Evolutionary conservation across 2,888 invertebrate species (phyloP).

Genomic region (Rosalia funebris): DNA sequence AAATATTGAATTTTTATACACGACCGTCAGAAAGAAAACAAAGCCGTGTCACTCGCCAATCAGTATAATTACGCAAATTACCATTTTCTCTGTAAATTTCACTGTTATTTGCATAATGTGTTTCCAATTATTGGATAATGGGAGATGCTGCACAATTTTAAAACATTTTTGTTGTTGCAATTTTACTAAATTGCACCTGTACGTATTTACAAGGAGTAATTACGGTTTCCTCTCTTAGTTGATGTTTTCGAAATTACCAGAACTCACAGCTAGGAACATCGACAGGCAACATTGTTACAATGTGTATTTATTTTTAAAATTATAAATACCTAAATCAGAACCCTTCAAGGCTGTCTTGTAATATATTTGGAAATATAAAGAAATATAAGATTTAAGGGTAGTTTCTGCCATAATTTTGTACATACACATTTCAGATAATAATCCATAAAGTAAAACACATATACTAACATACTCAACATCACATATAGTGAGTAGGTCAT

Average conservation of each 20-base stretch:
- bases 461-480: too few species aligned
- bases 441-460: too few species aligned
- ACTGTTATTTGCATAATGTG: slow-evolving; percentile 45
- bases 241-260: background rate
- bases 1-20: slow-evolving; percentile 13
- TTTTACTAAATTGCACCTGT: slow-evolving; percentile 28
- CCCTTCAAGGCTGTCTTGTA: too few species aligned
- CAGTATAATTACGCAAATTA: slow-evolving; percentile 41
- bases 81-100: slow-evolving; percentile 34
- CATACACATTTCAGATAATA: too few species aligned
- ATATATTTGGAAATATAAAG: too few species aligned
- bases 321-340: too few species aligned
- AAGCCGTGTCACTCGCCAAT: slow-evolving; percentile 41
- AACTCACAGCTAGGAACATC: slow-evolving; percentile 7
- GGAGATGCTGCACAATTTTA: slow-evolving; percentile 29
- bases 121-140: slow-evolving; percentile 34
- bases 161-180: slow-evolving; percentile 21
- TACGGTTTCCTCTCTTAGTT: slow-evolving; percentile 17
- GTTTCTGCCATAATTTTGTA: too few species aligned
- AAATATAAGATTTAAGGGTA: too few species aligned
- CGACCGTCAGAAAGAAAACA: slow-evolving; percentile 19
- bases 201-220: slow-evolving; percentile 20
- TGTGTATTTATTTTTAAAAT: too few species aligned
- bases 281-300: slow-evolving; percentile 25
- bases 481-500: too few species aligned